These are phyloP conservation scores for Cotesia chilonis DNA, from an alignment of 1,140 invertebrate species.

Conservation along the genomic window DNA sequence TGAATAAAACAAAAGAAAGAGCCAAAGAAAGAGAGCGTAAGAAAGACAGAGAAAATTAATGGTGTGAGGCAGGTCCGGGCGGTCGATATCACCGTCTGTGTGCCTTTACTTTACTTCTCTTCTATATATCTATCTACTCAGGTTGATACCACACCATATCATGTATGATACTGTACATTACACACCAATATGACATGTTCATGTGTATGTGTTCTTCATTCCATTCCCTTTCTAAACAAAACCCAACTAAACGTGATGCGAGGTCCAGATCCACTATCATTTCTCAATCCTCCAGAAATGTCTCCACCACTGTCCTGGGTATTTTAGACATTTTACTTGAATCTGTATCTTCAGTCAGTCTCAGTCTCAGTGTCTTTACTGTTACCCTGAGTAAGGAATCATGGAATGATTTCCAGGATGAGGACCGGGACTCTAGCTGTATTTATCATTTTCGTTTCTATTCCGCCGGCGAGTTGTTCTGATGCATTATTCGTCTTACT, in stretches of 20 bases:
- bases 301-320: not conserved
- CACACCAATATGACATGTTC: not conserved
- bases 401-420: no score
- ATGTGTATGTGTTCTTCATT: constrained; percentile 19
- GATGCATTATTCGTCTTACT: no score
- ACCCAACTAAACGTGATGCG: constrained; percentile 45
- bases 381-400: no score
- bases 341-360: not conserved
- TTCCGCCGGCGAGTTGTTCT: no score
- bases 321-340: constrained; percentile 1
- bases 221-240: constrained; percentile 52
- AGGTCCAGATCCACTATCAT: constrained; percentile 57
- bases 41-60: constrained; percentile 28
- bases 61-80: constrained; percentile 61
- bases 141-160: not conserved
- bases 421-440: no score
- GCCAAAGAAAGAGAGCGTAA: constrained; percentile 5
- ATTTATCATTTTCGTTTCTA: no score
- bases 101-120: constrained; percentile 44
- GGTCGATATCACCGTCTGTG: constrained; percentile 64
- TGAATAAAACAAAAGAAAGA: constrained; percentile 36
- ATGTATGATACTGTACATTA: not conserved
- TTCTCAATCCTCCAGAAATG: constrained; percentile 33
- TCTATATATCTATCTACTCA: not conserved
- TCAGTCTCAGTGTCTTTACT: not conserved